phyloP scores from a whole-genome alignment of 2,113 vertebrate genomes.

The Tetrao urogallus region DNA sequence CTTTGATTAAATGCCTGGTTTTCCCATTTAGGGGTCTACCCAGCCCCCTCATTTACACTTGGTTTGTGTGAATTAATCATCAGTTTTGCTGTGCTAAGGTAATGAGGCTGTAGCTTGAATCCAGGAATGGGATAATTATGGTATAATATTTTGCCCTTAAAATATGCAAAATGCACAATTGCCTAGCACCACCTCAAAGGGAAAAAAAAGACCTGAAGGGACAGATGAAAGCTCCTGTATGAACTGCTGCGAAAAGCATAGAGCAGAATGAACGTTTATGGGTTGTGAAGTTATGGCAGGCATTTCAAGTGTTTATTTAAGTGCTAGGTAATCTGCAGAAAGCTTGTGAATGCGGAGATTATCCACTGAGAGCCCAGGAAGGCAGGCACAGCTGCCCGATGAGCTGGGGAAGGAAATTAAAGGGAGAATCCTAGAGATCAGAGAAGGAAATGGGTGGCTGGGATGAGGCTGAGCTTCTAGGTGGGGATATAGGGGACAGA shows the following conservation, averaged over 20 bases:
- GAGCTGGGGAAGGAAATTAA: neutral
- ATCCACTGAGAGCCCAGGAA: neutral
- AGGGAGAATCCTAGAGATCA: neutral
- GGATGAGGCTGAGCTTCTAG: neutral
- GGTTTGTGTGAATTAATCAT: neutral
- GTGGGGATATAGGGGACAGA: fast-evolving
- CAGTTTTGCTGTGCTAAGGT: neutral
- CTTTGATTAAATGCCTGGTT: neutral
- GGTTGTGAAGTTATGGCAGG: neutral
- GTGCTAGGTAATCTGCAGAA: neutral
- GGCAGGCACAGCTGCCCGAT: neutral
- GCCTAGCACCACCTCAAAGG: neutral
- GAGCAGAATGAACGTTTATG: neutral
- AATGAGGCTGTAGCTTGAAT: neutral
- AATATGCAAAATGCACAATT: fast-evolving
- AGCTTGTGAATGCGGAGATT: neutral
- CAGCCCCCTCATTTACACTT: no score
- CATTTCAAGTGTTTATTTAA: neutral
- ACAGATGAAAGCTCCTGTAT: neutral
- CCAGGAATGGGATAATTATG: neutral
- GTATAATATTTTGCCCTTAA: neutral
- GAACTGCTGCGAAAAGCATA: neutral
- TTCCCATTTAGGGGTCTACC: neutral
- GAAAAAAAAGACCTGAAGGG: neutral
- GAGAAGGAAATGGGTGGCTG: neutral